phyloP scores from a whole-genome alignment of 2,888 invertebrate genomes.

The Carabus problematicus region DNA sequence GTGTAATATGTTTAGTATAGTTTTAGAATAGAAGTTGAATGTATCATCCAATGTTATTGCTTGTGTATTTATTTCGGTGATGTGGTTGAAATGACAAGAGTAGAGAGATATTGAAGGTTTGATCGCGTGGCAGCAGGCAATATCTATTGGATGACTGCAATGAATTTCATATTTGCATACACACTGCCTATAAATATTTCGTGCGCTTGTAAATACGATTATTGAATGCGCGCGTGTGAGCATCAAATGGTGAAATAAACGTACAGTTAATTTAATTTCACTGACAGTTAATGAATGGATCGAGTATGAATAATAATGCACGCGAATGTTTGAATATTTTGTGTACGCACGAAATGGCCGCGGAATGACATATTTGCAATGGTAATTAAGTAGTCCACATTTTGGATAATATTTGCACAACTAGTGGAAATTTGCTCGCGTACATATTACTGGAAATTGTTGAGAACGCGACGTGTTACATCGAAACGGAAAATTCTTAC shows the following conservation, averaged over 20 bases:
- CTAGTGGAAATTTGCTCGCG: too few species aligned
- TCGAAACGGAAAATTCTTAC: neutral
- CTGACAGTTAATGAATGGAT: constrained; percentile 29
- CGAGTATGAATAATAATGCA: constrained; percentile 29
- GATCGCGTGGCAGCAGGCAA: constrained; percentile 18
- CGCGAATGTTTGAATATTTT: constrained; percentile 30
- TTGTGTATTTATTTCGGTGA: too few species aligned
- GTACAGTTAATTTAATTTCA: constrained; percentile 35
- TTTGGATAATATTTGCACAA: neutral
- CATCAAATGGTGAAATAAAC: constrained; percentile 21
- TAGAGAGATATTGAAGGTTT: neutral
- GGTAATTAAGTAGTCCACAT: constrained; percentile 24
- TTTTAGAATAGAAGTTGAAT: too few species aligned
- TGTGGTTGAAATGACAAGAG: too few species aligned
- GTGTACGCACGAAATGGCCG: constrained; percentile 27
- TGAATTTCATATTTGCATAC: constrained; percentile 11
- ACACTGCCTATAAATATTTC: constrained; percentile 13
- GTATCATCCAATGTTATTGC: too few species aligned
- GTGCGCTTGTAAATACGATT: constrained; percentile 12
- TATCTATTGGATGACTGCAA: constrained; percentile 13
- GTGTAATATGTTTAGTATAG: too few species aligned
- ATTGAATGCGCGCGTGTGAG: constrained; percentile 8
- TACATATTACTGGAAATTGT: neutral
- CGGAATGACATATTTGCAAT: constrained; percentile 33
- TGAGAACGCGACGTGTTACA: neutral